A percentile compares a stretch with the other conserved stretches of the same genome.
Conservation (phyloP, 2,888 invertebrate genomes). For the Pterostichus madidus region DNA sequence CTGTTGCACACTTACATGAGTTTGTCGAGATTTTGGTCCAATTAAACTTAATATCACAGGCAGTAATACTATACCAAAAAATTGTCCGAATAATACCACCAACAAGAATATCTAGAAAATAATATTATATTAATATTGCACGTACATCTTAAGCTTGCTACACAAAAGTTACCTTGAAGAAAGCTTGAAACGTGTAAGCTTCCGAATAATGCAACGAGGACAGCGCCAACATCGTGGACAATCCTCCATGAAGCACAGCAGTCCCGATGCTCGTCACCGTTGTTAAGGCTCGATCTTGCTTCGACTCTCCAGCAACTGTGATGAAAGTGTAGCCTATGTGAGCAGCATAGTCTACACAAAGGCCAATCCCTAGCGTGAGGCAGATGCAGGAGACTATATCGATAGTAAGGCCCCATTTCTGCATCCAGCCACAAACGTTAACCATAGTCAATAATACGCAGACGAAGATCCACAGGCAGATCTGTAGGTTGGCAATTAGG, state of each 20-base stretch:
- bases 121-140: conserved; percentile 54
- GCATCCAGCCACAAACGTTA: conserved; percentile 88
- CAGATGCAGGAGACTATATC: conserved; percentile 91
- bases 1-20: conserved; percentile 46
- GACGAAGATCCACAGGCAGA: conserved; percentile 88
- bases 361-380: conserved; percentile 88
- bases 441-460: conserved; percentile 87
- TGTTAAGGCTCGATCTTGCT: conserved; percentile 81
- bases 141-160: too few species aligned
- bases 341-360: conserved; percentile 91
- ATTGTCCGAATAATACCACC: conserved; percentile 88
- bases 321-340: conserved; percentile 91
- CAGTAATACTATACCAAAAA: conserved; percentile 87
- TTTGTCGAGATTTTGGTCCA: conserved; percentile 80
- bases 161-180: conserved; percentile 80
- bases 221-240: conserved; percentile 87
- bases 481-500: conserved; percentile 87
- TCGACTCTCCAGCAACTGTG: conserved; percentile 79
- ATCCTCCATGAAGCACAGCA: conserved; percentile 88
- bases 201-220: conserved; percentile 85
- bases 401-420: conserved; percentile 89
- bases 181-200: conserved; percentile 88
- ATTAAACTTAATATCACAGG: conserved; percentile 87
- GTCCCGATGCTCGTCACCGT: conserved; percentile 87
- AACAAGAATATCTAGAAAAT: conserved; percentile 85